Percentiles rank a stretch among this genome's conserved stretches.
Conservation (phyloP, 2,797 vertebrate species). For the Lutjanus campechanus region DNA sequence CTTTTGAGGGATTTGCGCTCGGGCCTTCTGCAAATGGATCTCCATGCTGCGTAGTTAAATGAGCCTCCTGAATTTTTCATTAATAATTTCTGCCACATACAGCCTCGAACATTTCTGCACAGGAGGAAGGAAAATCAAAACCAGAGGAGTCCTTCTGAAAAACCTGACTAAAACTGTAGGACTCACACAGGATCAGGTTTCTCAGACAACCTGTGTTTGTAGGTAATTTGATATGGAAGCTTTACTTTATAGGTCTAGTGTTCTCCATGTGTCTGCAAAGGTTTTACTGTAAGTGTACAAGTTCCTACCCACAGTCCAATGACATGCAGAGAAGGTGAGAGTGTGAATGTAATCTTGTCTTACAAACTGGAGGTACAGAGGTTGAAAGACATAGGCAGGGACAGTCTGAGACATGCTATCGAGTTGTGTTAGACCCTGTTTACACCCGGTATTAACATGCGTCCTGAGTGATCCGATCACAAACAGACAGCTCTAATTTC, state of each 20-base stretch:
- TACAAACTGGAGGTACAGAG: no score
- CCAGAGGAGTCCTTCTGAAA: neutral
- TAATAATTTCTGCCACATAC: slow-evolving; percentile 23
- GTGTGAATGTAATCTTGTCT: no score
- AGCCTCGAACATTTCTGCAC: slow-evolving; percentile 4
- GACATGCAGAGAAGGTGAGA: no score
- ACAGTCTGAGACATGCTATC: no score
- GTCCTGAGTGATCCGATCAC: no score
- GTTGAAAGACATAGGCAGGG: no score
- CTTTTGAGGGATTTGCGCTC: slow-evolving; percentile 6
- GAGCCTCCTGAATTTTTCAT: slow-evolving; percentile 39
- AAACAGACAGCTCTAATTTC: no score
- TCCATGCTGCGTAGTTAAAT: slow-evolving; percentile 36
- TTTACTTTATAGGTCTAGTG: neutral
- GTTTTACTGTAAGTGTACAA: no score
- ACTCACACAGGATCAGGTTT: neutral
- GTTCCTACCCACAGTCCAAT: no score
- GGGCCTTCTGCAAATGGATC: slow-evolving; percentile 13
- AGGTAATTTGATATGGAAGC: neutral
- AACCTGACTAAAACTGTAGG: neutral
- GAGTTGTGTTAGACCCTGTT: no score
- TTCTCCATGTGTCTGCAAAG: neutral
- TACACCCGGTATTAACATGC: no score
- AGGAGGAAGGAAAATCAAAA: slow-evolving; percentile 1
- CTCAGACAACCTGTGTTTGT: neutral